Evolutionary conservation across 2,797 vertebrate species (phyloP).

Genomic region (Acanthopagrus latus): DNA sequence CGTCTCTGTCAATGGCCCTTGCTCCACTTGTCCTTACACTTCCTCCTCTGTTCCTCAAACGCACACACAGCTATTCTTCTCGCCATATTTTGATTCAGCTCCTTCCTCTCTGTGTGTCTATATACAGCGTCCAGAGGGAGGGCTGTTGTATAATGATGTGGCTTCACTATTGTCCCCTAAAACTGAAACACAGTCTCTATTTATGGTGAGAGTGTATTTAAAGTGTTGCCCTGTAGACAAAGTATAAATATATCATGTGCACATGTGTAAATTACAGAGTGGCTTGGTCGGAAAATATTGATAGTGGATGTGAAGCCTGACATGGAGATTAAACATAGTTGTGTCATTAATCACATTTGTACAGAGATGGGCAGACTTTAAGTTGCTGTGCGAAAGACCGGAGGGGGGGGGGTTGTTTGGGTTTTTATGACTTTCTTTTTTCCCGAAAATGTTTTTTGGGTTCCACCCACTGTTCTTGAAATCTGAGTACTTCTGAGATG

Average conservation of each 20-base stretch:
- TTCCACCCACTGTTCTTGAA: slow-evolving; percentile 68
- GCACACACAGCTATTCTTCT: neutral
- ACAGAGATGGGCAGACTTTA: slow-evolving; percentile 7
- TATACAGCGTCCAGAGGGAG: slow-evolving; percentile 44
- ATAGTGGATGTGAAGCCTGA: neutral
- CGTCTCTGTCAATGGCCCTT: neutral
- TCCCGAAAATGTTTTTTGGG: slow-evolving; percentile 25
- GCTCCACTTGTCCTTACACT: slow-evolving; percentile 34
- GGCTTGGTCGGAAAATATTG: slow-evolving; percentile 12
- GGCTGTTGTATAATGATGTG: slow-evolving; percentile 48
- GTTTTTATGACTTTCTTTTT: slow-evolving; percentile 42
- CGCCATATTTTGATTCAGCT: slow-evolving; percentile 29
- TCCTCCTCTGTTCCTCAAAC: slow-evolving; percentile 22
- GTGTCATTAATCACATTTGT: slow-evolving; percentile 27
- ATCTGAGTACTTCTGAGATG: slow-evolving; percentile 62
- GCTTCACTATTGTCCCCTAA: slow-evolving; percentile 50
- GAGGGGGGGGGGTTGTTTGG: slow-evolving; percentile 33
- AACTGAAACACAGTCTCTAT: slow-evolving; percentile 36
- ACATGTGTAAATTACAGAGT: slow-evolving; percentile 3
- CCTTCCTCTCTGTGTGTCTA: slow-evolving; percentile 36
- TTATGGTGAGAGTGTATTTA: slow-evolving; percentile 30
- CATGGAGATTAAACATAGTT: slow-evolving; percentile 24
- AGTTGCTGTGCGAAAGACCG: neutral
- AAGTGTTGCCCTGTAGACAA: slow-evolving; percentile 5
- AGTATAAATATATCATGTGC: slow-evolving; percentile 10